Conservation (phyloP, 1,140 invertebrate species). For the Andricus grossulariae region DNA sequence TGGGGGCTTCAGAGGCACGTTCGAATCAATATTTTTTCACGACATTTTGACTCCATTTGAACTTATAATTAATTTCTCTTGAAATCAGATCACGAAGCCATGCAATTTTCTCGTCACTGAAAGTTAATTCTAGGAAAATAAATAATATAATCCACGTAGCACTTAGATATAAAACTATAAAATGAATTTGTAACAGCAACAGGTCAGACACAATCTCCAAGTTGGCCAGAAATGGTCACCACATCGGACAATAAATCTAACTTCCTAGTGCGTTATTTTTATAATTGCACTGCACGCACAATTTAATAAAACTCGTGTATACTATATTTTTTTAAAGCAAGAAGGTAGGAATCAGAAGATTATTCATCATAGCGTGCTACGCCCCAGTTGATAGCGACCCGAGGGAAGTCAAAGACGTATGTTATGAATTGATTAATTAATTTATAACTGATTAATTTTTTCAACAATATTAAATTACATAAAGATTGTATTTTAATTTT, state of each 20-base stretch:
- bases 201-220: neutral
- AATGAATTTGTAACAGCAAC: neutral
- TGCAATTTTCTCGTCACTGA: neutral
- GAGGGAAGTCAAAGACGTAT: too few relatives aligned
- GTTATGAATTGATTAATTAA: too few relatives aligned
- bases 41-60: neutral
- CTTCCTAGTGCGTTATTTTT: neutral
- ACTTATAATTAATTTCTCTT: slow-evolving; percentile 18
- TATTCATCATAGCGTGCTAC: too few relatives aligned
- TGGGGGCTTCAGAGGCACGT: neutral
- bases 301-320: neutral
- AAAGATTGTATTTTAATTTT: too few relatives aligned
- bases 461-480: too few relatives aligned
- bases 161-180: neutral
- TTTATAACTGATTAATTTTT: too few relatives aligned
- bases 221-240: slow-evolving; percentile 3
- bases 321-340: too few relatives aligned
- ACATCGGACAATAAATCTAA: slow-evolving; percentile 6
- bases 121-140: neutral
- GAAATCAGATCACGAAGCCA: neutral
- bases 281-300: slow-evolving; percentile 8
- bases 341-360: too few relatives aligned
- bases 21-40: neutral
- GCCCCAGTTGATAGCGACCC: too few relatives aligned
- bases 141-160: neutral